Evolutionary conservation across 1,140 invertebrate species (phyloP), one percentile per base, ranked within the genome.

Genomic region (Arion vulgaris): DNA sequence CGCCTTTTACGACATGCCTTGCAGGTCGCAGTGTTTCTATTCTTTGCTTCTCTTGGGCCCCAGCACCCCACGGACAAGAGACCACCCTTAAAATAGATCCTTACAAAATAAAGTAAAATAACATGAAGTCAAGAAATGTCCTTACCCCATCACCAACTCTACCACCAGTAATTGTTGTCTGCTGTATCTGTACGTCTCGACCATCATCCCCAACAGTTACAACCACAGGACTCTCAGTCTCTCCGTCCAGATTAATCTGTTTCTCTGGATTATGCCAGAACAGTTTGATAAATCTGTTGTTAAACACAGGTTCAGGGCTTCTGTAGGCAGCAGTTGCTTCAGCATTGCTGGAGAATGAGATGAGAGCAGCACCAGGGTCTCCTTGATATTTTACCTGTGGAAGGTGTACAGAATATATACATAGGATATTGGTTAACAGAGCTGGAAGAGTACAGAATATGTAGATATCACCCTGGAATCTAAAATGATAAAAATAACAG

Each of bases 221-320:
- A 7, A 45, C 45, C 15, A 53, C 51, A 49, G 77, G 34, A n/a
- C 23, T 77, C 32, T 79, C 49, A 39, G 36, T 51, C 71, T 84
- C 77, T 19, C 49, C 57, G 26, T 79, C 69, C 49, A 75, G 39
- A 36, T 75, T 62, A 0, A 51, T 23, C n/a, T 69, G 49, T n/a
- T 74, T 72, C 38, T 83, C 78, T n/a, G 86, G 73, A 68, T 93
- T 94, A 87, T 95, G 94, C 94, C 94, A 95, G 89, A 94, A 94
- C 0, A 95, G 91, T 86, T 94, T 94, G 81, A 95, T 94, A 85
- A 95, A 95, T 23, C 98, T 94, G 92, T 99, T 99, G 91, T 99
- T 99, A 19, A 99, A 94, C 1, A 99, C 97, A 26, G 98, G 97
- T 91, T 99, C 97, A 0, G 97, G 97, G 89, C 96, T 97, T 81